phyloP scores from a whole-genome alignment of 2,888 invertebrate species.

The Mythimna loreyi region DNA sequence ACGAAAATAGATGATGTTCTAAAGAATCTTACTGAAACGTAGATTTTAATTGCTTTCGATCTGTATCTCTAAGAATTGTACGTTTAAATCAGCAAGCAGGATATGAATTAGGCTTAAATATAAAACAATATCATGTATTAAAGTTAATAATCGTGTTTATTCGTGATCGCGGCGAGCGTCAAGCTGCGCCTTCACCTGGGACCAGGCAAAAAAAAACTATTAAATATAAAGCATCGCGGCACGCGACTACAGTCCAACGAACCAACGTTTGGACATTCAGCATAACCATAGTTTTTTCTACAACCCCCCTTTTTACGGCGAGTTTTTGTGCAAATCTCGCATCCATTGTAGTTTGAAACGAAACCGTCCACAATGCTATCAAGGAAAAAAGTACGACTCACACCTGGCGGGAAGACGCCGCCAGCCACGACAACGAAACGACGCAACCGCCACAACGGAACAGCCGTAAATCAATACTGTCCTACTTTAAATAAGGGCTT shows the following conservation, averaged over 20 bases:
- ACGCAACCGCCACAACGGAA: constrained; percentile 71
- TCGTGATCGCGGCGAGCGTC: constrained; percentile 52
- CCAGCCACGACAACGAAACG: constrained; percentile 64
- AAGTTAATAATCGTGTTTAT: constrained; percentile 9
- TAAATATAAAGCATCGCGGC: constrained; percentile 78
- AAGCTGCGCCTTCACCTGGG: constrained; percentile 69
- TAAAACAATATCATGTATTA: constrained; percentile 19
- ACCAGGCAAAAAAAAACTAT: constrained; percentile 74
- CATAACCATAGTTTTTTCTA: constrained; percentile 71
- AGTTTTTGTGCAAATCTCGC: constrained; percentile 89
- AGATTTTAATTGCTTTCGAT: constrained; percentile 35
- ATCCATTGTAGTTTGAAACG: constrained; percentile 83
- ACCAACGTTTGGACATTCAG: constrained; percentile 70
- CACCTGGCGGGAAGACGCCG: constrained; percentile 86
- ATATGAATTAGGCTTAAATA: constrained; percentile 12
- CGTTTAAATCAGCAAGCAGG: background rate
- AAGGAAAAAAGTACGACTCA: constrained; percentile 76
- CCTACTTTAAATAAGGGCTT: constrained; percentile 83
- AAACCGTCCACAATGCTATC: constrained; percentile 82
- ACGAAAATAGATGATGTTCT: constrained; percentile 48
- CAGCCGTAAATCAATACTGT: constrained; percentile 81
- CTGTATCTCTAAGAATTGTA: constrained; percentile 21
- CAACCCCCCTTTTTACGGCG: constrained; percentile 78
- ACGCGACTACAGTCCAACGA: constrained; percentile 82
- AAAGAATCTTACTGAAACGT: constrained; percentile 26